Conservation (phyloP, 2,797 vertebrate species). For the Darevskia nairensis region DNA sequence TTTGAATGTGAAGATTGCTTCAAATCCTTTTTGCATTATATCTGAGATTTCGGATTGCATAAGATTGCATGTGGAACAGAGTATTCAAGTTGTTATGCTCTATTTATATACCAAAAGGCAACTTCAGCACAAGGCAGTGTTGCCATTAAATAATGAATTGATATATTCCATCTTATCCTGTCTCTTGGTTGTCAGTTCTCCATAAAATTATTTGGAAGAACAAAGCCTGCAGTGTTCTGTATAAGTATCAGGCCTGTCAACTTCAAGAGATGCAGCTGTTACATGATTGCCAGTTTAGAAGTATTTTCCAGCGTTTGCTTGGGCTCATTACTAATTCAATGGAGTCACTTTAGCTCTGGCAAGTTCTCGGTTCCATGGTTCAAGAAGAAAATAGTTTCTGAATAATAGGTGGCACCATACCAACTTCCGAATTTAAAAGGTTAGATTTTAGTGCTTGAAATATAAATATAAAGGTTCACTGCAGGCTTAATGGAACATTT, state of each 20-base stretch:
- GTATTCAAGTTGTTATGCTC: background rate
- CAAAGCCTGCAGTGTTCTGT: background rate
- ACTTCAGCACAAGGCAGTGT: background rate
- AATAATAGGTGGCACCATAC: slow-evolving; percentile 44
- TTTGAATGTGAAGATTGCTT: background rate
- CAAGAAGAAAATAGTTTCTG: slow-evolving; percentile 45
- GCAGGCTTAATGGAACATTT: slow-evolving; percentile 43
- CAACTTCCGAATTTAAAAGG: slow-evolving; percentile 50
- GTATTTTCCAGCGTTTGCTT: slow-evolving; percentile 38
- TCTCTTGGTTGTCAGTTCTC: slow-evolving; percentile 20
- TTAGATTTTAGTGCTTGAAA: slow-evolving; percentile 34
- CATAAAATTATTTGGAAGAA: slow-evolving; percentile 30
- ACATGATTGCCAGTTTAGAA: slow-evolving; percentile 32
- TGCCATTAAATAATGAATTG: slow-evolving; percentile 21
- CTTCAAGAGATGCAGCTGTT: slow-evolving; percentile 37
- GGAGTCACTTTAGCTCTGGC: slow-evolving; percentile 42
- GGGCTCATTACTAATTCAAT: slow-evolving; percentile 54
- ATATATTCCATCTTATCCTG: slow-evolving; percentile 19
- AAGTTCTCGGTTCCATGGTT: slow-evolving; percentile 40
- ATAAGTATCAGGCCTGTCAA: background rate
- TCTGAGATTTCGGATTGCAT: background rate
- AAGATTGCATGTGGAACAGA: background rate
- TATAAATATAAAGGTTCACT: slow-evolving; percentile 30
- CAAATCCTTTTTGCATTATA: background rate
- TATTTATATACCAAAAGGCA: background rate